A percentile compares a stretch with the other conserved stretches of the same genome.
phyloP scores from a whole-genome alignment of 2,888 invertebrate genomes.

The Tetanocera ferruginea region DNA sequence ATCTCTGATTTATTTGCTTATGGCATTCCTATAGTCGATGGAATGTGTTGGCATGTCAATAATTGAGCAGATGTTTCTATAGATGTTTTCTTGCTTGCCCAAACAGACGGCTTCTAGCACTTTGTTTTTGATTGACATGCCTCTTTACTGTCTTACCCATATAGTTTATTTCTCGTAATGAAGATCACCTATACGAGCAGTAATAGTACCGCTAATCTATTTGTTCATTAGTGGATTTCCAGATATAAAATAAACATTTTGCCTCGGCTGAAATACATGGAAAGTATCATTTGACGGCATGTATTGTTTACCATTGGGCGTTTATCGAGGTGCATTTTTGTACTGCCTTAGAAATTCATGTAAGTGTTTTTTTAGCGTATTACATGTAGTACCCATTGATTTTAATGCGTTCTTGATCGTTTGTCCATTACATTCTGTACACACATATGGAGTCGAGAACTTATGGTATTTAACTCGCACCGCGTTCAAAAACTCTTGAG shows the following conservation, averaged over 20 bases:
- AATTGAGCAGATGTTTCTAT: neutral
- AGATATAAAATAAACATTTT: conserved; percentile 32
- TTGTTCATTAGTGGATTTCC: conserved; percentile 31
- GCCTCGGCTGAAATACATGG: neutral
- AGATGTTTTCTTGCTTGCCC: neutral
- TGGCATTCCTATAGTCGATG: neutral
- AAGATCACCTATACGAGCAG: conserved; percentile 19
- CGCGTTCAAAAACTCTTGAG: conserved; percentile 37
- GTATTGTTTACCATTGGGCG: conserved; percentile 25
- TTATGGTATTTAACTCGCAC: conserved; percentile 46
- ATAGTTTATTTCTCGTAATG: conserved; percentile 34
- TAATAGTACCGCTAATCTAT: conserved; percentile 37
- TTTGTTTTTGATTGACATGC: conserved; percentile 29
- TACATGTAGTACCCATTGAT: conserved; percentile 36
- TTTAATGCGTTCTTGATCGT: conserved; percentile 43
- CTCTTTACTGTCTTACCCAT: conserved; percentile 19
- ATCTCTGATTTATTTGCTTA: neutral
- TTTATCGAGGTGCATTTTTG: conserved; percentile 45
- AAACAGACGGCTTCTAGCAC: neutral
- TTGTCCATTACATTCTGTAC: conserved; percentile 26
- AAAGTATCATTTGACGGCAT: conserved; percentile 1
- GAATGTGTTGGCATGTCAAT: no score
- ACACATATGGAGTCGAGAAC: conserved; percentile 43
- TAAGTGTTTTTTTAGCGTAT: conserved; percentile 36
- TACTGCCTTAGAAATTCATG: conserved; percentile 43